phyloP scores from a whole-genome alignment of 2,113 vertebrate genomes.

The Carettochelys insculpta region DNA sequence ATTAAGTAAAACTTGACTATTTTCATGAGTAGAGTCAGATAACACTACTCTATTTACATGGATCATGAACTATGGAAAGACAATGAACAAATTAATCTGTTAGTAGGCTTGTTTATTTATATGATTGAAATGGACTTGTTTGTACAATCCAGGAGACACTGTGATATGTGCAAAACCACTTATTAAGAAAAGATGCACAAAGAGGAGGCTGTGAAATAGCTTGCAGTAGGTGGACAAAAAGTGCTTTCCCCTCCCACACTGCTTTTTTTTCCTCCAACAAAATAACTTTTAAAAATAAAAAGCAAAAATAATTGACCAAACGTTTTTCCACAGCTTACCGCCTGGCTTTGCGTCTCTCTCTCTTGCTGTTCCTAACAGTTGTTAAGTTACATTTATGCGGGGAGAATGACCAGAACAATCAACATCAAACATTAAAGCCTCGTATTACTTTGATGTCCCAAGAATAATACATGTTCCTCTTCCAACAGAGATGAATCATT shows the following conservation, averaged over 20 bases:
- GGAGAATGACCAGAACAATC: neutral
- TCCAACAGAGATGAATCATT: neutral
- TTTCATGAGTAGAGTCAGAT: constrained; percentile 10
- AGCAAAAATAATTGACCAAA: neutral
- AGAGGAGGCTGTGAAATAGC: neutral
- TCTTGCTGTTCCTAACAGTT: neutral
- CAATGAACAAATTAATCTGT: constrained; percentile 10
- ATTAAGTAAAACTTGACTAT: neutral
- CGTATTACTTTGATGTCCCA: neutral
- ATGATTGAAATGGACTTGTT: neutral
- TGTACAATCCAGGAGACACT: neutral
- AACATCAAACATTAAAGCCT: neutral
- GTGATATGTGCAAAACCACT: neutral
- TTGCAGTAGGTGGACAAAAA: neutral
- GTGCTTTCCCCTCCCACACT: neutral
- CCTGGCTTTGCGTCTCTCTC: neutral
- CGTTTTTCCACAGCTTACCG: neutral
- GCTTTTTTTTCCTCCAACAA: neutral
- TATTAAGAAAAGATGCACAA: neutral
- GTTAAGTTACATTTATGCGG: neutral
- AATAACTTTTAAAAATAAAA: neutral
- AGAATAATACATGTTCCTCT: neutral
- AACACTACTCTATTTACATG: neutral
- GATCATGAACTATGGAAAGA: neutral
- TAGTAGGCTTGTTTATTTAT: neutral